phyloP scores from a whole-genome alignment of 2,888 invertebrate genomes.

The Aradus depressus region DNA sequence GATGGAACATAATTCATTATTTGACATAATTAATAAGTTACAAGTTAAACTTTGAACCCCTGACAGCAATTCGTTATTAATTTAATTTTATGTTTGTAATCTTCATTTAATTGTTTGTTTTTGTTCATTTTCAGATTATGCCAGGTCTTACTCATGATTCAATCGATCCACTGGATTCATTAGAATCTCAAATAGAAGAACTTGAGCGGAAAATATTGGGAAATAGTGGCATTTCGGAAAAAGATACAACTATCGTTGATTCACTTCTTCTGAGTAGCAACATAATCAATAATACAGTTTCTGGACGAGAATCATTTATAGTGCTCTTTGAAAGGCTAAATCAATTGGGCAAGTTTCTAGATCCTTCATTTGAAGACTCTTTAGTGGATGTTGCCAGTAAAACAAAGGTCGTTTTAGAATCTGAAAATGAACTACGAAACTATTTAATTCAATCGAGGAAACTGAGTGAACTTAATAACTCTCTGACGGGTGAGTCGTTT shows the following conservation, averaged over 20 bases:
- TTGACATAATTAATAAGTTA: too few relatives aligned
- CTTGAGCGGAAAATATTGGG: constrained; percentile 9
- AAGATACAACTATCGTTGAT: constrained; percentile 8
- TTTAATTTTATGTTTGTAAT: too few relatives aligned
- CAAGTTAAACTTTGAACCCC: too few relatives aligned
- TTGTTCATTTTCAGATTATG: constrained; percentile 14
- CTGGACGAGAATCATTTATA: constrained; percentile 10
- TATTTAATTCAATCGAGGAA: constrained; percentile 6
- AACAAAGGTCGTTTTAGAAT: constrained; percentile 14
- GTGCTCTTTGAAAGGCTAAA: constrained; percentile 12
- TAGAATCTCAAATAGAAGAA: constrained; percentile 15
- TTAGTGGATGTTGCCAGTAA: constrained; percentile 8
- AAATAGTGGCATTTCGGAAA: constrained; percentile 7
- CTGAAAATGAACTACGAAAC: constrained; percentile 8
- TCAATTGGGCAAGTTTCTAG: constrained; percentile 11
- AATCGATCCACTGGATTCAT: constrained; percentile 14
- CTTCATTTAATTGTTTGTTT: too few relatives aligned
- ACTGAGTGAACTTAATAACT: constrained; percentile 12
- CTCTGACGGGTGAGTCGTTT: constrained; percentile 8
- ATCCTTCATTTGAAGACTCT: constrained; percentile 15
- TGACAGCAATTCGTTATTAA: too few relatives aligned
- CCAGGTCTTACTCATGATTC: constrained; percentile 9
- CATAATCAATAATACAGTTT: constrained; percentile 7
- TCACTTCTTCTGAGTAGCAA: constrained; percentile 8
- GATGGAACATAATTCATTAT: too few relatives aligned